These are phyloP conservation scores for Epinotia bilunana DNA, from an alignment of 2,888 invertebrate species.

Conservation along the genomic window DNA sequence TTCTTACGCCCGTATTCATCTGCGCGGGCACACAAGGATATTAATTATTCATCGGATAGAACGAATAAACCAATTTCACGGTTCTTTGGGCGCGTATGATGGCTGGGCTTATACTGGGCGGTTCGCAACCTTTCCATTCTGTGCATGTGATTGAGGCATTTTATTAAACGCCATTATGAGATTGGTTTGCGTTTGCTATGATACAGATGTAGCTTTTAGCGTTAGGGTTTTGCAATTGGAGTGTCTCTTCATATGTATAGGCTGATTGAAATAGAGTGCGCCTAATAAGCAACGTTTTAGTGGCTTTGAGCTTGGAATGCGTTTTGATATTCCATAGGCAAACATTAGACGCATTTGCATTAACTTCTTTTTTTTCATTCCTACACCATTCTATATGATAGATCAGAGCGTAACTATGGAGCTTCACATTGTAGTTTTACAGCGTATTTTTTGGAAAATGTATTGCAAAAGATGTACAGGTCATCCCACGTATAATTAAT, in stretches of 20 bases:
- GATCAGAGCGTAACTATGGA: too few species aligned
- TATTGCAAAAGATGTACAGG: too few species aligned
- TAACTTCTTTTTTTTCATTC: too few species aligned
- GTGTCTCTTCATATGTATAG: neutral
- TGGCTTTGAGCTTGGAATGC: neutral
- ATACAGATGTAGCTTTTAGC: slow-evolving; percentile 21
- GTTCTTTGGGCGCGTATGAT: slow-evolving; percentile 76
- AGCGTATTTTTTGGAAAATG: too few species aligned
- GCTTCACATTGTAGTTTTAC: too few species aligned
- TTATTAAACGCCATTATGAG: slow-evolving; percentile 36
- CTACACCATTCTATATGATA: too few species aligned
- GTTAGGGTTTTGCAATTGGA: slow-evolving; percentile 2
- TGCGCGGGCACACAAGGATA: slow-evolving; percentile 53
- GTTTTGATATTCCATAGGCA: neutral
- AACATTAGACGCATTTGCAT: too few species aligned
- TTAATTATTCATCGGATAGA: slow-evolving; percentile 85
- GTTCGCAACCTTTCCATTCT: slow-evolving; percentile 44
- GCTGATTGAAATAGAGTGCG: neutral
- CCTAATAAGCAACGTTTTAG: neutral
- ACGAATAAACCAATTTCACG: slow-evolving; percentile 85
- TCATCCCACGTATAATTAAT: too few species aligned
- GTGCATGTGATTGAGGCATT: slow-evolving; percentile 35
- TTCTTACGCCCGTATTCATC: slow-evolving; percentile 2
- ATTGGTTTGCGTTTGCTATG: slow-evolving; percentile 35
- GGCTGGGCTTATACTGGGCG: slow-evolving; percentile 63